Conservation (phyloP, 2,113 vertebrate species). For the Dasyornis broadbenti region DNA sequence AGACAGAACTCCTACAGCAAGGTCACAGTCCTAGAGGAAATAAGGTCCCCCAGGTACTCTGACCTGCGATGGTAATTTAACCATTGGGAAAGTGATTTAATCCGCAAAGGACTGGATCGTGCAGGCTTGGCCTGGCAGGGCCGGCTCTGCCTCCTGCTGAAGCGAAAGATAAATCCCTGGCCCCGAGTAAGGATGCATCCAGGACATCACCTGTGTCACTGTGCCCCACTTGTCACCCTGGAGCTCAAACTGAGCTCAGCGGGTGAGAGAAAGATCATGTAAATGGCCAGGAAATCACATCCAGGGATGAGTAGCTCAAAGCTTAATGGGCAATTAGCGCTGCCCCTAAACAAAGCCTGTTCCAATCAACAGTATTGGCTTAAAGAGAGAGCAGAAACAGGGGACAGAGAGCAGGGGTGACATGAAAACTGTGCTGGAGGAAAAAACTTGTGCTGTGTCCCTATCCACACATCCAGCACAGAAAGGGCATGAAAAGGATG, state of each 20-base stretch:
- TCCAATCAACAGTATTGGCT: neutral
- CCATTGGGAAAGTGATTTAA: neutral
- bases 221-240: neutral
- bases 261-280: neutral
- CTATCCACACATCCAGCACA: neutral
- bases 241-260: neutral
- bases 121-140: neutral
- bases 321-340: neutral
- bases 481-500: neutral
- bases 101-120: fast-evolving
- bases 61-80: neutral
- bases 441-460: neutral
- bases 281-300: neutral
- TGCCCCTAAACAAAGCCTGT: neutral
- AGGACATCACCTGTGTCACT: neutral
- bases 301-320: neutral
- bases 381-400: neutral
- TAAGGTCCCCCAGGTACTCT: neutral
- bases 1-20: neutral
- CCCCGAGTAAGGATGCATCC: neutral
- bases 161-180: neutral
- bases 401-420: neutral
- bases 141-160: neutral
- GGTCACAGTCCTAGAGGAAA: neutral
- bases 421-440: neutral